Conservation (phyloP, 2,113 vertebrate species). For the Poeciliopsis retropinna region DNA sequence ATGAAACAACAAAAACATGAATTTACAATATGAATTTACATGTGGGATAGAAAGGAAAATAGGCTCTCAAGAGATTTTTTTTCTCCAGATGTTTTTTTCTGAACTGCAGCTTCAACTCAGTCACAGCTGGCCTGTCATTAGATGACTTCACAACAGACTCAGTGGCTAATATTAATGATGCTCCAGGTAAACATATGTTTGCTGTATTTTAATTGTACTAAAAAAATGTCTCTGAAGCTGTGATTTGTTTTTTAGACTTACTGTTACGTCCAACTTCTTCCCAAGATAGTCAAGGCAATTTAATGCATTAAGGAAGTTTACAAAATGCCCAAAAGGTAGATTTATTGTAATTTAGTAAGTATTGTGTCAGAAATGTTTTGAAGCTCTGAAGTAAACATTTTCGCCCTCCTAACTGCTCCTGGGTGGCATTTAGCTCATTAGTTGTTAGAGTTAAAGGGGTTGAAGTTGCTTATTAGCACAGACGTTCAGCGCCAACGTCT, state of each 20-base stretch:
- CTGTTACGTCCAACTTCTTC: not conserved
- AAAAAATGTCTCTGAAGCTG: no score
- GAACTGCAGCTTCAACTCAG: not conserved
- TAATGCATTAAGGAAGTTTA: not conserved
- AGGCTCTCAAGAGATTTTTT: not conserved
- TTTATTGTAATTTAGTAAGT: slow-evolving; percentile 13
- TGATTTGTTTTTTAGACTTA: not conserved
- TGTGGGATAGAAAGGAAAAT: not conserved
- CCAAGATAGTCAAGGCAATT: not conserved
- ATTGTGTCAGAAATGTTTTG: not conserved
- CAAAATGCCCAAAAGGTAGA: not conserved
- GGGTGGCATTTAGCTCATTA: slow-evolving; percentile 29
- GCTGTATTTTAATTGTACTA: no score
- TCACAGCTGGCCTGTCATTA: not conserved
- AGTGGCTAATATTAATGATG: not conserved
- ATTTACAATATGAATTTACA: no score
- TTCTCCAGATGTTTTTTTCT: not conserved
- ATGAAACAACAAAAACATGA: no score
- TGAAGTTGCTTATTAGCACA: slow-evolving; percentile 24
- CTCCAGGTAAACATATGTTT: not conserved
- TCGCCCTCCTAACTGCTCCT: not conserved
- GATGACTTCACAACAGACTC: not conserved
- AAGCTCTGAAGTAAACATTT: not conserved
- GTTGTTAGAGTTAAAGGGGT: not conserved
- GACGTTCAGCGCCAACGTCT: not conserved